Conservation (phyloP, 1,140 invertebrate genomes). For the Aphelinus atriplicis region DNA sequence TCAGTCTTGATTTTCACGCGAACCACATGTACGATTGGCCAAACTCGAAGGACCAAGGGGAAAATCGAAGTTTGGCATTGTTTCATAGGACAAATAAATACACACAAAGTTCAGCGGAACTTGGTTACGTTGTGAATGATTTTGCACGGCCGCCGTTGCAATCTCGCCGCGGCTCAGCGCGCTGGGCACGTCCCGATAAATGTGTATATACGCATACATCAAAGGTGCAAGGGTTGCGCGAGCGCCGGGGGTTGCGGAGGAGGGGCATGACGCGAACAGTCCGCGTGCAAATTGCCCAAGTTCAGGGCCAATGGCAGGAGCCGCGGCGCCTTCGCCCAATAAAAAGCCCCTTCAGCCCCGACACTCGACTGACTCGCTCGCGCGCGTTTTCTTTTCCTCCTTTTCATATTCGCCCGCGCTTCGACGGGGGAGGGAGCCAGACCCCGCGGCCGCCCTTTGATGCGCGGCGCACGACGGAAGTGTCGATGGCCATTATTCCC, state of each 20-base stretch:
- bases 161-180: background rate
- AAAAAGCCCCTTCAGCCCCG: slow-evolving; percentile 23
- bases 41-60: too few relatives aligned
- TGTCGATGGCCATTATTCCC: slow-evolving; percentile 27
- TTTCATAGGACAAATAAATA: too few relatives aligned
- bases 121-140: too few relatives aligned
- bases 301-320: slow-evolving; percentile 5
- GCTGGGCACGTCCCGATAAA: background rate
- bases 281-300: slow-evolving; percentile 9
- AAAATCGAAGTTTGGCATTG: too few relatives aligned
- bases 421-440: background rate
- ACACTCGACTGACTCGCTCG: background rate
- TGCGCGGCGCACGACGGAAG: slow-evolving; percentile 7
- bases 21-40: too few relatives aligned
- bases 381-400: background rate
- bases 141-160: too few relatives aligned
- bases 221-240: too few relatives aligned
- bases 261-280: background rate
- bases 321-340: slow-evolving; percentile 23
- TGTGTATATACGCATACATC: too few relatives aligned
- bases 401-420: background rate
- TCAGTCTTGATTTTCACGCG: too few relatives aligned
- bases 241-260: too few relatives aligned
- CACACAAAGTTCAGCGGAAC: too few relatives aligned
- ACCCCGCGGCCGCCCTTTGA: background rate